Percentiles rank a stretch among this genome's conserved stretches.
Evolutionary conservation across 2,888 invertebrate species (phyloP).

Genomic region (Lithophane ornitopus): DNA sequence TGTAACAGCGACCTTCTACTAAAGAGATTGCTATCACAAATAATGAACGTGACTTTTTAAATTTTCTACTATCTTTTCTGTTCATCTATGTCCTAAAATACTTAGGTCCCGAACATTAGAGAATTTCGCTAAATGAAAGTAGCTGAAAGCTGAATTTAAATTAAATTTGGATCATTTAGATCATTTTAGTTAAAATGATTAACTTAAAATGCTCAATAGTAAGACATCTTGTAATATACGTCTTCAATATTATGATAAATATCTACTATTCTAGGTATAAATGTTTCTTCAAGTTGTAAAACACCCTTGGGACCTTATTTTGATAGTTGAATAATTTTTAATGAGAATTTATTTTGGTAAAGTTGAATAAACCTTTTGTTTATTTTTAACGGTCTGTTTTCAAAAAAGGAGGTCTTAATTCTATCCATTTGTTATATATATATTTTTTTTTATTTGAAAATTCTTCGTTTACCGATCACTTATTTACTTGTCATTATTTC

Average conservation of each 20-base stretch:
- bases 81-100: constrained; percentile 47
- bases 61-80: constrained; percentile 44
- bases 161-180: constrained; percentile 2
- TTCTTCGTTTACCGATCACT: no score
- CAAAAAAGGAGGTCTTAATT: not conserved
- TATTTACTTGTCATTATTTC: not conserved
- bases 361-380: not conserved
- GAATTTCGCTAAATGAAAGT: constrained; percentile 27
- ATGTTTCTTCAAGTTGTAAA: not conserved
- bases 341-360: not conserved
- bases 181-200: not conserved
- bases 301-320: constrained; percentile 11
- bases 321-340: not conserved
- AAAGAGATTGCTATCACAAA: constrained; percentile 48
- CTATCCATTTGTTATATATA: not conserved
- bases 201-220: not conserved
- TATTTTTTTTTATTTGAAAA: no score
- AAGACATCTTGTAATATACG: constrained; percentile 2
- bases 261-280: not conserved
- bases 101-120: constrained; percentile 5
- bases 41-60: constrained; percentile 53
- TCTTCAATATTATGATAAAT: constrained; percentile 29
- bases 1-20: constrained; percentile 23
- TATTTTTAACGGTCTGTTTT: not conserved
- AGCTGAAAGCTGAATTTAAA: constrained; percentile 17